These are phyloP conservation scores for Aporophyla lueneburgensis DNA, from an alignment of 2,888 invertebrate genomes.

Conservation along the genomic window DNA sequence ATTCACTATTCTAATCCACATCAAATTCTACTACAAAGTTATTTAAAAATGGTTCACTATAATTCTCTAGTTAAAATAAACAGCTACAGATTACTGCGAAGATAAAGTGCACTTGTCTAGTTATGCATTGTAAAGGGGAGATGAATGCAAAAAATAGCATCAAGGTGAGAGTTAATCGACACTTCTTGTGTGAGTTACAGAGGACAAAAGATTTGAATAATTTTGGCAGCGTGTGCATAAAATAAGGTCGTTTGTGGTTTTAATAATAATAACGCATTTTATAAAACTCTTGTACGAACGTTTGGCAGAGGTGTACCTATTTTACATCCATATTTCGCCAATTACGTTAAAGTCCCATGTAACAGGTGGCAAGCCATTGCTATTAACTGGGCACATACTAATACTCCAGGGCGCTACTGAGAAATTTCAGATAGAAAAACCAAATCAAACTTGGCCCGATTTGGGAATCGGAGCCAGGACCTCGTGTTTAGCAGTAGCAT, in stretches of 20 bases:
- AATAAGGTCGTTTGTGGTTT: background rate
- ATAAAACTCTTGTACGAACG: too few species aligned
- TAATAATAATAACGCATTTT: background rate
- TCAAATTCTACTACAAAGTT: background rate
- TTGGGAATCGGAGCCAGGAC: too few species aligned
- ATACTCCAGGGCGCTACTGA: too few species aligned
- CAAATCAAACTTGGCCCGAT: too few species aligned
- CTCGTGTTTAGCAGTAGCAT: too few species aligned
- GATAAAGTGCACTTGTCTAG: conserved; percentile 18
- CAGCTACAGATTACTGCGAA: background rate
- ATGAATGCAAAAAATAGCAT: conserved; percentile 19
- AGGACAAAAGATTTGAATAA: conserved; percentile 13
- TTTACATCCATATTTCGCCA: too few species aligned
- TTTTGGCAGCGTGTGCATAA: background rate
- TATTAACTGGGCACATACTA: too few species aligned
- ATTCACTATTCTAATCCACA: background rate
- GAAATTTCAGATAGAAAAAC: too few species aligned
- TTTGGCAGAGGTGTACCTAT: too few species aligned
- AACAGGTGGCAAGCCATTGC: too few species aligned
- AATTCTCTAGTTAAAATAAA: conserved; percentile 9
- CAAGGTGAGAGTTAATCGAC: conserved; percentile 32
- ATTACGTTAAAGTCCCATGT: too few species aligned
- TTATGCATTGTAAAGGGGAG: background rate
- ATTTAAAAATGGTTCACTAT: background rate
- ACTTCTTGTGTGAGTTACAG: conserved; percentile 8